phyloP scores from a whole-genome alignment of 2,888 invertebrate species.

The Drosophila birchii region DNA sequence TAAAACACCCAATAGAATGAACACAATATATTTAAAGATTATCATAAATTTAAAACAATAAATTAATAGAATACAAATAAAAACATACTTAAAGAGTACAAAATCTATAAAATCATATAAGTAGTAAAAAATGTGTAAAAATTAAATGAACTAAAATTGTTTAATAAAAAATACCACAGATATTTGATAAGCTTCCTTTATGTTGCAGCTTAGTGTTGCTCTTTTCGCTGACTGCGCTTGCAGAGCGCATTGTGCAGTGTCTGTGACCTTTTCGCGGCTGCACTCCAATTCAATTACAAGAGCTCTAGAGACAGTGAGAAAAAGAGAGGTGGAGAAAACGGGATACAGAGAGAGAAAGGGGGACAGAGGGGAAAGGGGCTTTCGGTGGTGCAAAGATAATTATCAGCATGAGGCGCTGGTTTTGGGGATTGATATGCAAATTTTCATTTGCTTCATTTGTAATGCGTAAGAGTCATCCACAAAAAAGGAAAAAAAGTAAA shows the following conservation, averaged over 20 bases:
- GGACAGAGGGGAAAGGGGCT: neutral
- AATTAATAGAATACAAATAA: too few relatives aligned
- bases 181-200: neutral
- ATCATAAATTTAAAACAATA: too few relatives aligned
- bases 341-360: conserved; percentile 25
- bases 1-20: too few relatives aligned
- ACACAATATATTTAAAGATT: too few relatives aligned
- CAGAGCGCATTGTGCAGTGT: conserved; percentile 52
- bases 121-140: too few relatives aligned
- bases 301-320: conserved; percentile 14
- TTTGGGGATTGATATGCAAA: conserved; percentile 71
- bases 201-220: conserved; percentile 47
- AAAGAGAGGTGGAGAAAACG: conserved; percentile 15
- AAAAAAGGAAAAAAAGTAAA: conserved; percentile 31
- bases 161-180: too few relatives aligned
- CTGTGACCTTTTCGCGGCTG: conserved; percentile 68
- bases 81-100: too few relatives aligned
- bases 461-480: conserved; percentile 65
- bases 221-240: conserved; percentile 37
- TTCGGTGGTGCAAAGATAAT: conserved; percentile 53
- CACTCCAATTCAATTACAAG: conserved; percentile 70
- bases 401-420: conserved; percentile 64
- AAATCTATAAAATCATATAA: too few relatives aligned
- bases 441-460: conserved; percentile 55
- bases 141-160: too few relatives aligned